Evolutionary conservation across 2,888 invertebrate genomes (phyloP).

Genomic region (Andrena trimmerana): DNA sequence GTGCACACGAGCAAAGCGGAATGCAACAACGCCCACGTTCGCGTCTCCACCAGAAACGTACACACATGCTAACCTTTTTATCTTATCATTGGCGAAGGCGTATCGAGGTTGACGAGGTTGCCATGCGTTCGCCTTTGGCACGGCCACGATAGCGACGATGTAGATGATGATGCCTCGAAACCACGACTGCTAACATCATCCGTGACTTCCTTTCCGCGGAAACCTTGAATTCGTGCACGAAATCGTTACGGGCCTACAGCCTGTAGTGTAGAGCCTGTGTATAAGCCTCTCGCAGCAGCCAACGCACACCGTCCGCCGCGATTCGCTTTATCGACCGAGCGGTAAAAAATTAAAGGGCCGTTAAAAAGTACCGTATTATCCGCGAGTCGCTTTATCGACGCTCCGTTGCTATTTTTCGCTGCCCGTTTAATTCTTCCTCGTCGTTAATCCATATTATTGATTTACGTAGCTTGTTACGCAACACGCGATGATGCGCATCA

Average conservation of each 20-base stretch:
- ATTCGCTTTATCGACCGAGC: slow-evolving; percentile 68
- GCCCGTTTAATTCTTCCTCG: neutral
- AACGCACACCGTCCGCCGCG: slow-evolving; percentile 17
- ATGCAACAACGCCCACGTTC: slow-evolving; percentile 62
- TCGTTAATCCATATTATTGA: neutral
- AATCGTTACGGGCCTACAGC: slow-evolving; percentile 28
- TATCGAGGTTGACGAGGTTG: slow-evolving; percentile 74
- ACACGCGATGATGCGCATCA: neutral
- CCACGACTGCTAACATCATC: slow-evolving; percentile 44
- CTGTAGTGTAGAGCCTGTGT: too few species aligned
- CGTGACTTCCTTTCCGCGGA: slow-evolving; percentile 33
- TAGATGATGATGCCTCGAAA: slow-evolving; percentile 29
- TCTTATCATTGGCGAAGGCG: slow-evolving; percentile 80
- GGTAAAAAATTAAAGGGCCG: slow-evolving; percentile 52
- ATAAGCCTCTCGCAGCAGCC: slow-evolving; percentile 20
- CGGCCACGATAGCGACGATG: slow-evolving; percentile 54
- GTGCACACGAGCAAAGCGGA: slow-evolving; percentile 40
- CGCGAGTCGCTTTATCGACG: slow-evolving; percentile 60
- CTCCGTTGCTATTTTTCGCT: neutral
- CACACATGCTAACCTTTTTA: slow-evolving; percentile 76
- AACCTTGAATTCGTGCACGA: slow-evolving; percentile 46
- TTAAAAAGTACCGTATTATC: slow-evolving; percentile 58
- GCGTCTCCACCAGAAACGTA: slow-evolving; percentile 29
- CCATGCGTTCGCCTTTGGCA: slow-evolving; percentile 73
- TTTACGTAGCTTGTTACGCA: neutral